Base-by-base conservation (phyloP, 2,113 vertebrate genomes). In the Brachyistius frenatus region DNA sequence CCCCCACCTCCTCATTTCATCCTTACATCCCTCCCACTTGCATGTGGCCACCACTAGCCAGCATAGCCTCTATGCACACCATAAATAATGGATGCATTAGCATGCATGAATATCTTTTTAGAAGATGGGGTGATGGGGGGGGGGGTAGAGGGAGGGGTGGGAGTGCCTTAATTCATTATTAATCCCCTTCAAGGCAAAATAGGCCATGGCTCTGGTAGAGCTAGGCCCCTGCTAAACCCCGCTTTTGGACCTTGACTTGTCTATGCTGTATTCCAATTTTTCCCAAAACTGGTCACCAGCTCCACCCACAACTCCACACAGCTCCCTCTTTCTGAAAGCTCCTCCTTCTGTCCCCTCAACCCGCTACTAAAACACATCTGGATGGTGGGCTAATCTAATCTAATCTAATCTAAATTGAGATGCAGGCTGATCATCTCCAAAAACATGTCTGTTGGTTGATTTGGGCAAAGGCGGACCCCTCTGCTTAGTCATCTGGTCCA, bases 81-180 rank as follows among this genome's bases (percentile, higher is more conserved):
- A 93, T 95, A 94, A 95, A 95, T 95, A 95, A 95, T 94, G 89
- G 89, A 95, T 94, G 91, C 91, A 94, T 94, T 93, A 94, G 91
- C 91, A 94, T 94, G 93, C 94, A 90, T 93, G 93, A 92, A 93
- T 94, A 92, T 95, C 86, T 93, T 94, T 94, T 93, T 92, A 76
- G 78, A 83, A 75, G 58, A 23, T 23, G 84, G 57, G 36, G 23
- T 23, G 44, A 23, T 23, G 23, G 23, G 23, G 23, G 23, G 23
- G 23, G 23, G 23, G 23, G 23, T 23, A 23, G 23, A 23, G 44
- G 44, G 57, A 82, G 62, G 77, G 88, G 89, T 72, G 88, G 84
- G 90, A 88, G 90, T 83, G 81, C 89, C 78, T 87, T 95, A 91
- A 95, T 95, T 94, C 89, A 95, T 95, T 95, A 95, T 95, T 94